phyloP scores from a whole-genome alignment of 2,888 invertebrate genomes.

The Argynnis bischoffii region DNA sequence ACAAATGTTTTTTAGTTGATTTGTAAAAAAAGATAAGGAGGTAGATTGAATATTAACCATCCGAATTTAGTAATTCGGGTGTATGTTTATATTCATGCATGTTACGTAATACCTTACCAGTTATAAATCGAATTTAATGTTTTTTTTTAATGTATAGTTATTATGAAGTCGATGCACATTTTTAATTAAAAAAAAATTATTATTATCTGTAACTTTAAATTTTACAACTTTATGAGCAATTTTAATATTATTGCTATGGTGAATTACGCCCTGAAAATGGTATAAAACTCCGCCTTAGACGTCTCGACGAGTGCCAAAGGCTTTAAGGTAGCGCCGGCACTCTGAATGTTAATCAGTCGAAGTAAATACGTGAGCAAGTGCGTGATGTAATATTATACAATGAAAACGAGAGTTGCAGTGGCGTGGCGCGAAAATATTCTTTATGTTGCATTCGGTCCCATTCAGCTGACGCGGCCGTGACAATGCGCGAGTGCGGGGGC shows the following conservation, averaged over 20 bases:
- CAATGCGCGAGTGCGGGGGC: conserved; percentile 63
- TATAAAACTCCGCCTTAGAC: conserved; percentile 1
- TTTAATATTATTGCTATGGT: not conserved
- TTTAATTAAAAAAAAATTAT: not conserved
- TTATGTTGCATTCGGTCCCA: conserved; percentile 63
- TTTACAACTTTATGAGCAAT: not conserved
- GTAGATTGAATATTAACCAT: no score
- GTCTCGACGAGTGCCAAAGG: conserved; percentile 24
- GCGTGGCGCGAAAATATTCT: conserved; percentile 62
- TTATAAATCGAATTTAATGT: no score
- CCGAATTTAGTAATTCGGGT: no score
- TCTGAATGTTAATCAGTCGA: conserved; percentile 56
- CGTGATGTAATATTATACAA: conserved; percentile 64
- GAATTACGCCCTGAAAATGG: not conserved
- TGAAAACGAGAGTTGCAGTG: conserved; percentile 68
- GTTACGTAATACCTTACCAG: no score
- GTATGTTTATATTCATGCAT: no score
- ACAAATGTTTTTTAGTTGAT: no score
- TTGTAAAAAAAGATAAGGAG: no score
- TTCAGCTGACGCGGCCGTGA: conserved; percentile 70
- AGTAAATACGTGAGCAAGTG: conserved; percentile 55
- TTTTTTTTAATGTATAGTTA: no score
- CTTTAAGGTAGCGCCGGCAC: conserved; percentile 34
- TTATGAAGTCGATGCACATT: no score
- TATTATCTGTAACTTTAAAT: no score